phyloP scores from a whole-genome alignment of 2,888 invertebrate genomes.

The Drosophila nigricruria region DNA sequence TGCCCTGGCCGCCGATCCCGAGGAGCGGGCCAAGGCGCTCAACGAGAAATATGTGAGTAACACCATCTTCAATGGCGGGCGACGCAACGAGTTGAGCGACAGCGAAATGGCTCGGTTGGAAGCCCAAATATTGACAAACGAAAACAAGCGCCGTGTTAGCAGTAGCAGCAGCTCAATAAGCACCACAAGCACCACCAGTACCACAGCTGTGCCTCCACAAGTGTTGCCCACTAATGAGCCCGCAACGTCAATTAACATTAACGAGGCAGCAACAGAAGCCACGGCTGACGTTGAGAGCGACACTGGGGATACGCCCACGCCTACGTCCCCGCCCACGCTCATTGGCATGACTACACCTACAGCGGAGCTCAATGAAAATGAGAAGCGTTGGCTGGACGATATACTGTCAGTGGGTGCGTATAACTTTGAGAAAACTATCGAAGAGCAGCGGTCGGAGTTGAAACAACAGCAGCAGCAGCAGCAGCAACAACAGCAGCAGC shows the following conservation, averaged over 20 bases:
- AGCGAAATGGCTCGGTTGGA: conserved; percentile 82
- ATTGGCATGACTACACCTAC: conserved; percentile 38
- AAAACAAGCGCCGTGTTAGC: conserved; percentile 46
- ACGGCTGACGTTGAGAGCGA: conserved; percentile 2
- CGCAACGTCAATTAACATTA: conserved; percentile 65
- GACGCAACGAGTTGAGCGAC: conserved; percentile 80
- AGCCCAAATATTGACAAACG: conserved; percentile 78
- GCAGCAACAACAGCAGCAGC: conserved; percentile 20
- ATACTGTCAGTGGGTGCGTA: conserved; percentile 82
- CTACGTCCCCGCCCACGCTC: not conserved
- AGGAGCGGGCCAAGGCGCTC: conserved; percentile 60
- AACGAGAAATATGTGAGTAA: conserved; percentile 83
- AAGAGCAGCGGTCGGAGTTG: conserved; percentile 50
- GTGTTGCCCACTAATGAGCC: conserved; percentile 62
- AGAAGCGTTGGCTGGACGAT: conserved; percentile 84
- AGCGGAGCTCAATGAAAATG: conserved; percentile 78
- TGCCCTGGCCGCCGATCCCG: conserved; percentile 44
- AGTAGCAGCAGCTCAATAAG: conserved; percentile 5
- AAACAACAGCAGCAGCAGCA: conserved; percentile 33
- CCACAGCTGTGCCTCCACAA: conserved; percentile 15
- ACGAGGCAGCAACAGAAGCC: conserved; percentile 47
- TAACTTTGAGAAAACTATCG: conserved; percentile 79
- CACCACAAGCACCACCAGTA: conserved; percentile 38
- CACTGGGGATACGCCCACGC: conserved; percentile 7
- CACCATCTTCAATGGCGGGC: conserved; percentile 82